Evolutionary conservation across 2,113 vertebrate genomes (phyloP).

Genomic region (Pangasianodon gigas): DNA sequence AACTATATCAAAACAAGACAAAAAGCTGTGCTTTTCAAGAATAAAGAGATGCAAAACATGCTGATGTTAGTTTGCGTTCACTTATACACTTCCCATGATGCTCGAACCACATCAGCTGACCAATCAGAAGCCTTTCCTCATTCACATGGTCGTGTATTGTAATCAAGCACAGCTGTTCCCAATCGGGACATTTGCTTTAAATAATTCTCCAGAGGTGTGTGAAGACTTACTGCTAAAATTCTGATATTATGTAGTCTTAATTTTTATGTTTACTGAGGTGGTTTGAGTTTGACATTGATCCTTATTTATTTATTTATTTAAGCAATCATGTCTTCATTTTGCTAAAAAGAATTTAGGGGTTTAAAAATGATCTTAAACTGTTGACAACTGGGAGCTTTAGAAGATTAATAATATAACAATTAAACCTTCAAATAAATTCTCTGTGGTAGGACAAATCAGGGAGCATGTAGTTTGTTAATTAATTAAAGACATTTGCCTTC

Average conservation of each 20-base stretch:
- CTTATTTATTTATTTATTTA: not conserved
- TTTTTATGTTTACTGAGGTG: not conserved
- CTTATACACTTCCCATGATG: not conserved
- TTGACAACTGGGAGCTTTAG: not conserved
- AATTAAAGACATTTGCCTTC: not conserved
- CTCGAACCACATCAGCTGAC: not conserved
- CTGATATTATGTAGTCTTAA: not conserved
- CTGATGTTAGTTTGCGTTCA: not conserved
- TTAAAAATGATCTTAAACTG: not conserved
- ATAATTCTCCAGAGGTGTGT: rapidly evolving
- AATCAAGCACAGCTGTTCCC: not conserved
- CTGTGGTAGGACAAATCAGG: not conserved
- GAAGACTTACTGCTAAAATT: not conserved
- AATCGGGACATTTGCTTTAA: not conserved
- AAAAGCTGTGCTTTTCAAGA: not conserved
- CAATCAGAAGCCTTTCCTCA: not conserved
- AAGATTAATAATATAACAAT: not conserved
- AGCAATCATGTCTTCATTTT: not conserved
- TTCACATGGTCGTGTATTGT: not conserved
- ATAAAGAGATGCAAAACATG: not conserved
- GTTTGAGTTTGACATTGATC: not conserved
- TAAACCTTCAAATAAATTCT: not conserved
- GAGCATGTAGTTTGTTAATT: not conserved
- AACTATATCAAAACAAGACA: not conserved
- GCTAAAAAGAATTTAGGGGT: not conserved